These are phyloP conservation scores for Malachius bipustulatus DNA, from an alignment of 2,888 invertebrate genomes.

Conservation along the genomic window DNA sequence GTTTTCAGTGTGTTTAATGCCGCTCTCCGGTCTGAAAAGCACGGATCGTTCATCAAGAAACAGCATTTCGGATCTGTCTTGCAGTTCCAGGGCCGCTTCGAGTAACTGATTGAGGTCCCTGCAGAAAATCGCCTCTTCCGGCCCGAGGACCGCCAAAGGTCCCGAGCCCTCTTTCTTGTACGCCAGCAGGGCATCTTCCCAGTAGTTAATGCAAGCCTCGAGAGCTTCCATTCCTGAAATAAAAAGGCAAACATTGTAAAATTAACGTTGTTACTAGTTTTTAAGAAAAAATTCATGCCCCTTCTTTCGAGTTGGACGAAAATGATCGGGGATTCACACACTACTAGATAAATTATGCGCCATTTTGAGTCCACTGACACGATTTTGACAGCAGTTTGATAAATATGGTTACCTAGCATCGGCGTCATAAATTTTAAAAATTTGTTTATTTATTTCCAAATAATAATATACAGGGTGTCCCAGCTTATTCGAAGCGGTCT, in stretches of 20 bases:
- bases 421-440: too few relatives aligned
- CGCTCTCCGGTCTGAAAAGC: slow-evolving; percentile 67
- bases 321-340: too few relatives aligned
- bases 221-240: slow-evolving; percentile 65
- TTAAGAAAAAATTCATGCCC: too few relatives aligned
- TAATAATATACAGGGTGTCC: too few relatives aligned
- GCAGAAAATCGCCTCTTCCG: slow-evolving; percentile 77
- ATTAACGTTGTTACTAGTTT: too few relatives aligned
- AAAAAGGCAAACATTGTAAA: neutral
- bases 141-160: slow-evolving; percentile 60
- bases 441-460: too few relatives aligned
- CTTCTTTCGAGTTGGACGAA: too few relatives aligned
- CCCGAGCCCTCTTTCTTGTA: slow-evolving; percentile 51
- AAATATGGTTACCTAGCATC: too few relatives aligned
- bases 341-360: too few relatives aligned
- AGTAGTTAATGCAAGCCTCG: slow-evolving; percentile 82
- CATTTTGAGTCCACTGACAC: too few relatives aligned
- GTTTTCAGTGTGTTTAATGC: slow-evolving; percentile 40
- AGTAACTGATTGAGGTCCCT: slow-evolving; percentile 67
- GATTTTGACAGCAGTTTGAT: too few relatives aligned
- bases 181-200: slow-evolving; percentile 87
- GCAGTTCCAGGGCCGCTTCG: slow-evolving; percentile 72
- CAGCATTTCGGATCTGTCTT: slow-evolving; percentile 77
- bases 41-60: slow-evolving; percentile 83
- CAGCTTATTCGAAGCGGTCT: too few relatives aligned